A percentile compares a stretch with the other conserved stretches of the same genome.
Evolutionary conservation across 1,140 invertebrate genomes (phyloP).

Genomic region (Drosophila arizonae): DNA sequence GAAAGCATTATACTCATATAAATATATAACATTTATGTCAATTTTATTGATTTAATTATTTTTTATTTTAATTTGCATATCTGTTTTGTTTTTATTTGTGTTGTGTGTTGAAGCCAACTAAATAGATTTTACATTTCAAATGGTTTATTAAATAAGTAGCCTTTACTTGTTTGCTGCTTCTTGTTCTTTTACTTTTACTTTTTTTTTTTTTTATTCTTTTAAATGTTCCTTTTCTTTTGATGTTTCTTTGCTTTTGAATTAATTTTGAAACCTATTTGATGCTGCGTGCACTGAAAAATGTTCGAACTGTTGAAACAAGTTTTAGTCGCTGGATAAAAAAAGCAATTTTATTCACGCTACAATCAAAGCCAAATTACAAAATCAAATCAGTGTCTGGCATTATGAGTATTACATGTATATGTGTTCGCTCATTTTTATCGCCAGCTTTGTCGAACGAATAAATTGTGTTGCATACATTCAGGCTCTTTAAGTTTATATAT

Average conservation of each 20-base stretch:
- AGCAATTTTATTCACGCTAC: slow-evolving; percentile 1
- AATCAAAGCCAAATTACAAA: slow-evolving; percentile 12
- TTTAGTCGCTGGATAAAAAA: neutral
- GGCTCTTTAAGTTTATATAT: neutral
- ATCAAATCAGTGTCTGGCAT: neutral
- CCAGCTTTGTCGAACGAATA: neutral
- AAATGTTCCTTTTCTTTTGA: too few species aligned
- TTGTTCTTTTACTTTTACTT: too few species aligned
- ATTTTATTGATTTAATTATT: slow-evolving; percentile 19
- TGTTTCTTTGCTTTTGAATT: slow-evolving; percentile 11
- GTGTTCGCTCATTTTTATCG: neutral
- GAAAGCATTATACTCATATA: too few species aligned
- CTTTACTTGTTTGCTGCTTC: too few species aligned
- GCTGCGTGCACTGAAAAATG: slow-evolving; percentile 29
- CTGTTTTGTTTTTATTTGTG: neutral
- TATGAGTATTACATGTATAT: neutral
- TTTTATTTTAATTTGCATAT: slow-evolving; percentile 12
- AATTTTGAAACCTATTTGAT: slow-evolving; percentile 75
- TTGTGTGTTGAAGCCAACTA: slow-evolving; percentile 3
- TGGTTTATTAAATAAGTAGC: slow-evolving; percentile 13
- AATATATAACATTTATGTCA: too few species aligned
- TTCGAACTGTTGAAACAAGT: neutral
- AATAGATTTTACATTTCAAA: slow-evolving; percentile 9
- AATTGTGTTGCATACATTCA: slow-evolving; percentile 13
- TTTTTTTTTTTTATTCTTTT: neutral